Percentiles rank a stretch among this genome's conserved stretches.
Evolutionary conservation across 2,113 vertebrate genomes (phyloP).

Genomic region (Chaetorhynchus papuensis): DNA sequence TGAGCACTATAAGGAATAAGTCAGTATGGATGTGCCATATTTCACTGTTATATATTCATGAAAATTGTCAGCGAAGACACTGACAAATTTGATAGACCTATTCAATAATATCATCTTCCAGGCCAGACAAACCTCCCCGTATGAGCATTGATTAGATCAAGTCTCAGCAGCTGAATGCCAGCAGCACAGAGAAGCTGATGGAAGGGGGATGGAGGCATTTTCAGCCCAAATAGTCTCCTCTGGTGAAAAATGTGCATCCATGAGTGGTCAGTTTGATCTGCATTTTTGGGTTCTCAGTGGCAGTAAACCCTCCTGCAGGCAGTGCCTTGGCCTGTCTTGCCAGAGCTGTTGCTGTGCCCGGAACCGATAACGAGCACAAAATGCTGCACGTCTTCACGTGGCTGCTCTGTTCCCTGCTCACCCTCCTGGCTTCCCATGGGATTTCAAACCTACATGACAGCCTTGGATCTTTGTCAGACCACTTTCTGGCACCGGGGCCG

Average conservation of each 20-base stretch:
- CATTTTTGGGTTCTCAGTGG: neutral
- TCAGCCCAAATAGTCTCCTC: neutral
- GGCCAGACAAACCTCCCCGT: constrained; percentile 19
- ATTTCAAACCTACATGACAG: neutral
- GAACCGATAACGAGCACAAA: neutral
- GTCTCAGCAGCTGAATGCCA: neutral
- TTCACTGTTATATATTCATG: constrained; percentile 52
- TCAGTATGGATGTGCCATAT: neutral
- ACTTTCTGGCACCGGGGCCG: neutral
- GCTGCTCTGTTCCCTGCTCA: neutral
- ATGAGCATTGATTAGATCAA: constrained; percentile 46
- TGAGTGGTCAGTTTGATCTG: neutral
- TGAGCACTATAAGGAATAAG: neutral
- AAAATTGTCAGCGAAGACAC: constrained; percentile 2
- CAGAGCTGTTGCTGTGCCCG: neutral
- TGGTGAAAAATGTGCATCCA: neutral
- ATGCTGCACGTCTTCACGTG: neutral
- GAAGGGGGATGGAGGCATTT: neutral
- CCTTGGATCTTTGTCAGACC: neutral
- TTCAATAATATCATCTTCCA: constrained; percentile 10
- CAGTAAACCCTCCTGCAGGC: neutral
- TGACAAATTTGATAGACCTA: constrained; percentile 44
- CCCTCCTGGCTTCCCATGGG: neutral
- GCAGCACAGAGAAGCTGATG: neutral
- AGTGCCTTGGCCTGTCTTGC: neutral